phyloP scores from a whole-genome alignment of 2,797 vertebrate genomes.

The Poeciliopsis turneri region DNA sequence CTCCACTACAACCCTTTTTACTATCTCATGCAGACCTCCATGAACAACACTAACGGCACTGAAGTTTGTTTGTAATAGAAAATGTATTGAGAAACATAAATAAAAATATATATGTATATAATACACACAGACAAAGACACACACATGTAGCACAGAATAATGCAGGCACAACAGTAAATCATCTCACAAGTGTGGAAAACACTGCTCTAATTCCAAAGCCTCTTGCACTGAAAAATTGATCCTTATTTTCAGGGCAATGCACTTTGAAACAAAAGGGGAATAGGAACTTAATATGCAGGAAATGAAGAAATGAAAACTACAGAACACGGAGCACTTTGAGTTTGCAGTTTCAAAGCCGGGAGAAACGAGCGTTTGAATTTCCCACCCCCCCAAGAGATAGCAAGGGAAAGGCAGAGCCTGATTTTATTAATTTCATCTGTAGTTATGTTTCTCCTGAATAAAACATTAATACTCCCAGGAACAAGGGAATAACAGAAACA shows the following conservation, averaged over 20 bases:
- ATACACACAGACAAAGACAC: neutral
- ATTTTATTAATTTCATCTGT: constrained; percentile 85
- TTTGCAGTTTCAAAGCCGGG: constrained; percentile 79
- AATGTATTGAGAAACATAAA: constrained; percentile 33
- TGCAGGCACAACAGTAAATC: constrained; percentile 66
- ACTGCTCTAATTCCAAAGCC: constrained; percentile 75
- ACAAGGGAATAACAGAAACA: constrained; percentile 79
- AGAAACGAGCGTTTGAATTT: constrained; percentile 80
- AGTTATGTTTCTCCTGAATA: constrained; percentile 84
- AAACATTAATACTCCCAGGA: constrained; percentile 82
- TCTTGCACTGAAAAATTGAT: constrained; percentile 77
- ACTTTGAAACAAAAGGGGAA: constrained; percentile 79
- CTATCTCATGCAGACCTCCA: constrained; percentile 31
- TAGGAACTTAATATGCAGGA: constrained; percentile 81
- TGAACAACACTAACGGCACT: constrained; percentile 64
- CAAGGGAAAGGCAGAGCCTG: constrained; percentile 76
- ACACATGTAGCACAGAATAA: constrained; percentile 57
- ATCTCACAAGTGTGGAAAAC: constrained; percentile 67
- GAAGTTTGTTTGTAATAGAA: constrained; percentile 58
- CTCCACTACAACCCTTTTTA: constrained; percentile 12
- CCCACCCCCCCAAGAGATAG: constrained; percentile 77
- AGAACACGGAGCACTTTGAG: constrained; percentile 79
- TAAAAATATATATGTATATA: neutral
- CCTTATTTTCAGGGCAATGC: constrained; percentile 77
- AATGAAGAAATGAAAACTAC: constrained; percentile 82